Base-by-base conservation (phyloP, 1,140 invertebrate genomes). In the Drosophila nannoptera region DNA sequence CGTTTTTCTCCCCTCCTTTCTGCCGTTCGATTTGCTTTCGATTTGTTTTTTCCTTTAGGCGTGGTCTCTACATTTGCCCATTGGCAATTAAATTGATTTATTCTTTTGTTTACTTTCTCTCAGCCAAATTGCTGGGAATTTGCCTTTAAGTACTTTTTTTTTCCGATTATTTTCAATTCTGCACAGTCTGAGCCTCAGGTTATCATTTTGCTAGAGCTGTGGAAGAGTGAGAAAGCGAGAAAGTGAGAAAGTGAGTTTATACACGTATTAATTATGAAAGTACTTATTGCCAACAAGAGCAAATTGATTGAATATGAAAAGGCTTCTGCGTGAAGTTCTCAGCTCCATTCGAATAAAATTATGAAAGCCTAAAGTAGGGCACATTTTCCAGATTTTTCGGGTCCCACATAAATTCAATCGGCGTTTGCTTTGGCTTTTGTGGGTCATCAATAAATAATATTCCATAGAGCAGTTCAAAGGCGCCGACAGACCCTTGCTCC, bases 131-230 rank as follows among this genome's bases (percentile, higher is more conserved):
- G 56, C 50, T 49, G 16, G 40, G 33, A 29, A 7, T 33, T 42
- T 38, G 29, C 2, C 14, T 9, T 16, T 31, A 36, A 7, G 22
- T 22, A 22, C 11, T 6, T 40, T 4, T 42, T 42, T 14, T n/a
- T 43, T 4, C 33, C 7, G 29, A 4, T 32, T 36, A 22, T 73
- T 60, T 63, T 49, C 35, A 50, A 35, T 55, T 35, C 16, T 42
- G 12, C 33, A 55, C 33, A 45, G 61, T 67, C 61, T 12, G 29
- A 11, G 53, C 67, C 60, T 73, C 68, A 64, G 62, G 82, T 72
- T 31, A 77, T 86, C 64, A 81, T 78, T 73, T 64, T 73, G 50
- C 65, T 55, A 9, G 33, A 64, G 35, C 78, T 84, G 74, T 11
- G 75, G 81, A 69, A 12, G 6, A n/a, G n/a, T n/a, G n/a, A n/a